Percentiles rank a stretch among this genome's conserved stretches.
These are phyloP conservation scores for Catharus ustulatus DNA, from an alignment of 2,797 vertebrate genomes.

Conservation along the genomic window DNA sequence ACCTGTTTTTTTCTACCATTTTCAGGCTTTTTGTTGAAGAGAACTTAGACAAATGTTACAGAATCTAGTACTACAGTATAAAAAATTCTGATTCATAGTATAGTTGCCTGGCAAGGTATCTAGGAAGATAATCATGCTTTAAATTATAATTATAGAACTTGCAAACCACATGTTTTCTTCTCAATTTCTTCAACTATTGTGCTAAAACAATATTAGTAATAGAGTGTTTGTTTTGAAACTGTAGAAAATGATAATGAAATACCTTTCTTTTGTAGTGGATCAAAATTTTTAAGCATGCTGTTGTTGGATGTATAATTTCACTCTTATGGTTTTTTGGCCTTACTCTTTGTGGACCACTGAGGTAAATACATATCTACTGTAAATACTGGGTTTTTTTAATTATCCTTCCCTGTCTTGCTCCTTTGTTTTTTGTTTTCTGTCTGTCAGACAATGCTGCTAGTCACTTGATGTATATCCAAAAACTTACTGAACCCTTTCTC, in stretches of 20 bases:
- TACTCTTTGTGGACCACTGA: constrained; percentile 95
- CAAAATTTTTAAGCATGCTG: constrained; percentile 92
- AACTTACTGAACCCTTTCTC: neutral
- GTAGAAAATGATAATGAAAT: neutral
- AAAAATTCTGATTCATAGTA: neutral
- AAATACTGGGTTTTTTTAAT: neutral
- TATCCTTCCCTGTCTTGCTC: neutral
- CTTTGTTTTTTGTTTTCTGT: neutral
- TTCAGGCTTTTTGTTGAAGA: neutral
- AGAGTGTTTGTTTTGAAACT: neutral
- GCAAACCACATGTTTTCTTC: neutral
- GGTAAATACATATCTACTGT: constrained; percentile 78
- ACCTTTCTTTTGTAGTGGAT: constrained; percentile 87
- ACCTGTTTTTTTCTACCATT: neutral
- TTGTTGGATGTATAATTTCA: constrained; percentile 92
- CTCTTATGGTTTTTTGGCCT: constrained; percentile 97
- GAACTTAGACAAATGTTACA: neutral
- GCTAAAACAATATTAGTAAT: neutral
- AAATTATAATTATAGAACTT: neutral
- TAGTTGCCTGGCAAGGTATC: neutral
- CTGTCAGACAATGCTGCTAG: neutral
- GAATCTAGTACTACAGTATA: neutral
- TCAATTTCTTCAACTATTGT: neutral
- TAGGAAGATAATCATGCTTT: neutral
- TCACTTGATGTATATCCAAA: neutral